phyloP scores from a whole-genome alignment of 2,113 vertebrate species.

The Ancistrus triradiatus region DNA sequence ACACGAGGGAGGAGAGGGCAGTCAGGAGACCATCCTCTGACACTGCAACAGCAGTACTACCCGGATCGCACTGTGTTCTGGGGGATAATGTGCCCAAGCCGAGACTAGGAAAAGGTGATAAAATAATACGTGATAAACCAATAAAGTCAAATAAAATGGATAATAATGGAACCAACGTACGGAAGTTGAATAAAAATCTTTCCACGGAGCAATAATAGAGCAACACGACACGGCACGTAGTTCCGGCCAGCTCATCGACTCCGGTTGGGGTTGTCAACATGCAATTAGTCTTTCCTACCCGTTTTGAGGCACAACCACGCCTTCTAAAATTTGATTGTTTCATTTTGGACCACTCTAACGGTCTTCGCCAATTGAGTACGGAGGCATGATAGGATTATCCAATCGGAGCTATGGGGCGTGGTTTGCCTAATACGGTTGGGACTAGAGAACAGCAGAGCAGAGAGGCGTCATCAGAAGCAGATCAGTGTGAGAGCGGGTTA shows the following conservation, averaged over 20 bases:
- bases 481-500: not conserved
- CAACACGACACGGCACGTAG: constrained; percentile 39
- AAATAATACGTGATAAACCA: too few species aligned
- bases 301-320: not conserved
- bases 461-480: not conserved
- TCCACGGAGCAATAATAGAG: constrained; percentile 43
- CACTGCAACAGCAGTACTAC: too few species aligned
- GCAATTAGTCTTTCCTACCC: not conserved
- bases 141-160: too few species aligned
- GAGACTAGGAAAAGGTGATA: too few species aligned
- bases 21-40: too few species aligned
- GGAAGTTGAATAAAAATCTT: not conserved
- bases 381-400: not conserved
- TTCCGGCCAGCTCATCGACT: constrained; percentile 79
- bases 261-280: constrained; percentile 27
- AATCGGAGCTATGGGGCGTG: not conserved
- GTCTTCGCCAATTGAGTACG: not conserved
- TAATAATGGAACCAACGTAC: too few species aligned
- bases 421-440: constrained; percentile 3
- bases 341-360: not conserved
- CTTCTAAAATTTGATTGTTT: not conserved
- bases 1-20: too few species aligned
- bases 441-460: not conserved
- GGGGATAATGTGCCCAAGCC: too few species aligned
- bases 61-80: too few species aligned